phyloP scores from a whole-genome alignment of 2,113 vertebrate genomes.

The Mionectes macconnelli region DNA sequence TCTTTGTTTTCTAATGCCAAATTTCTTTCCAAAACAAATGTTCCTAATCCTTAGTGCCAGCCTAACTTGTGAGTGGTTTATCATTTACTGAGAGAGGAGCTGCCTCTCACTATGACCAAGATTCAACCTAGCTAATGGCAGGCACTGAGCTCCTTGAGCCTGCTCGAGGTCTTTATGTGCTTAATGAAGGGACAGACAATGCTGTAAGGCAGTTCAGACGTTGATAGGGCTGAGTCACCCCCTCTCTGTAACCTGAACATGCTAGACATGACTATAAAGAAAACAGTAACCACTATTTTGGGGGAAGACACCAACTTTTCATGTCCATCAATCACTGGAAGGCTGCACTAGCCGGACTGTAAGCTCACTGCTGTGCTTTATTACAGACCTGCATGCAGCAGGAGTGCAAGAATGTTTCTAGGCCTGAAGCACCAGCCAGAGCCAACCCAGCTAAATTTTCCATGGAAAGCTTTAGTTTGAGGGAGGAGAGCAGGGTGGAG shows the following conservation, averaged over 20 bases:
- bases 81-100: neutral
- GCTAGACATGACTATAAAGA: neutral
- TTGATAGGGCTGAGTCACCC: slow-evolving; percentile 3
- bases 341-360: neutral
- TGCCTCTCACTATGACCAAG: neutral
- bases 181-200: neutral
- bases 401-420: neutral
- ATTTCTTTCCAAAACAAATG: neutral
- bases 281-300: neutral
- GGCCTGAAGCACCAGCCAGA: neutral
- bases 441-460: neutral
- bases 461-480: slow-evolving; percentile 1
- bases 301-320: neutral
- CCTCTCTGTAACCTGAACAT: neutral
- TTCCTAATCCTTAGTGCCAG: neutral
- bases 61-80: neutral
- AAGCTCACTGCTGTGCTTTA: neutral
- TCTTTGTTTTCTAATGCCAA: neutral
- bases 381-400: neutral
- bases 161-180: neutral
- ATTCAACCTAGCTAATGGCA: neutral
- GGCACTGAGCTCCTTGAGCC: neutral
- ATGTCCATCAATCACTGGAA: neutral
- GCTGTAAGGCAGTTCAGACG: neutral
- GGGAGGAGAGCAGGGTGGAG: neutral